These are phyloP conservation scores for Lysiphlebus fabarum DNA, from an alignment of 1,140 invertebrate species.

Conservation along the genomic window DNA sequence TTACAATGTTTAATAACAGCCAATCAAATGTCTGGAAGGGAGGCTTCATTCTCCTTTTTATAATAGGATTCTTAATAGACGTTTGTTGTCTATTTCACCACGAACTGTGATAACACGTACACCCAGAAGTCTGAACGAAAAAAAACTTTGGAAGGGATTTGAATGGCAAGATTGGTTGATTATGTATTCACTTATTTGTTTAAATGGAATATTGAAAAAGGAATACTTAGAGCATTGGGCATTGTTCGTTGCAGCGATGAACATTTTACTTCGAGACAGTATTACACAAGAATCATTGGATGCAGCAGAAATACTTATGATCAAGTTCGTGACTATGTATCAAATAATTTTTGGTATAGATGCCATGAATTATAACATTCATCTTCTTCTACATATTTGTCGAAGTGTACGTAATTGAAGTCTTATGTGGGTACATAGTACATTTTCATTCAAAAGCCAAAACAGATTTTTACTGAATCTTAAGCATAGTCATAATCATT, in stretches of 20 bases:
- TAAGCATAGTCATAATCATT: constrained; percentile 10
- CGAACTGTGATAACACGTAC: constrained; percentile 16
- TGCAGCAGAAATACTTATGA: neutral
- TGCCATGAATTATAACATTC: constrained; percentile 19
- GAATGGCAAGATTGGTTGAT: constrained; percentile 22
- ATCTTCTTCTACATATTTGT: constrained; percentile 11
- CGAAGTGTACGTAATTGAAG: constrained; percentile 15
- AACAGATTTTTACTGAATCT: constrained; percentile 16
- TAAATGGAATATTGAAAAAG: constrained; percentile 9
- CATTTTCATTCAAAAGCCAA: constrained; percentile 18
- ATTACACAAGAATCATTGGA: constrained; percentile 12
- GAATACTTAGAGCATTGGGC: constrained; percentile 19
- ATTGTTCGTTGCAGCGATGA: constrained; percentile 15
- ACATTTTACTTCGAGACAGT: constrained; percentile 15
- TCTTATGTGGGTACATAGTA: constrained; percentile 13
- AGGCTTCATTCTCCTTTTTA: too few species aligned
- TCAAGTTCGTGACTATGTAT: constrained; percentile 6
- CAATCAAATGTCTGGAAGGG: too few species aligned
- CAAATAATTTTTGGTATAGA: constrained; percentile 14
- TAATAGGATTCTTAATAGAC: constrained; percentile 22
- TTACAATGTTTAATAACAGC: too few species aligned
- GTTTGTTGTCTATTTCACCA: constrained; percentile 12
- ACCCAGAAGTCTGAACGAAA: constrained; percentile 13
- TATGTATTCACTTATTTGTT: constrained; percentile 19
- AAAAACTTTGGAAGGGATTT: constrained; percentile 20